These are phyloP conservation scores for Euschistus heros DNA, from an alignment of 1,140 invertebrate species.

Conservation along the genomic window DNA sequence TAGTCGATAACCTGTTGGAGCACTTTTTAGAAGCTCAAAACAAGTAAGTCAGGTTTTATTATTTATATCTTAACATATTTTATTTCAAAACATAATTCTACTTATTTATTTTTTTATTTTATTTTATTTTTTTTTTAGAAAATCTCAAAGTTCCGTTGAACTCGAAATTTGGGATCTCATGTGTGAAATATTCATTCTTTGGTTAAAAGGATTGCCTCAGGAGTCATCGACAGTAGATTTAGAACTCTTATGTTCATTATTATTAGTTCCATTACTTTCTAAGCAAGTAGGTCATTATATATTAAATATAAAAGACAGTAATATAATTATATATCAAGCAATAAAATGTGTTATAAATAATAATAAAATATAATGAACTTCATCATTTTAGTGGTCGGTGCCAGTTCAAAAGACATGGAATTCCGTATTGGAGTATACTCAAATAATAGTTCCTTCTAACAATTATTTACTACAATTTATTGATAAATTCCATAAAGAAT, in stretches of 20 bases:
- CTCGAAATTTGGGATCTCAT: conserved; percentile 1
- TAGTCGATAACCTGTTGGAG: background rate
- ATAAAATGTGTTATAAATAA: background rate
- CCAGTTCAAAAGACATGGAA: conserved; percentile 7
- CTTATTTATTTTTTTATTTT: background rate
- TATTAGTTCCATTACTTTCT: background rate
- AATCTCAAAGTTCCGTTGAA: conserved; percentile 2
- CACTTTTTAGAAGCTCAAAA: background rate
- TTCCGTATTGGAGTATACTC: background rate
- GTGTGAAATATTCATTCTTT: background rate
- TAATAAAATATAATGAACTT: background rate
- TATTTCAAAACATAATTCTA: background rate
- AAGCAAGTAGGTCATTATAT: background rate
- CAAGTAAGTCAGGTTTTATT: background rate
- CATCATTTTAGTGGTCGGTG: conserved; percentile 8
- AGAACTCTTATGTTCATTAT: background rate
- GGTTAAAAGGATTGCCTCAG: background rate
- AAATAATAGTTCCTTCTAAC: background rate
- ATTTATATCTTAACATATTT: background rate
- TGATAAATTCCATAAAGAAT: background rate
- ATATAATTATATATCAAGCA: background rate
- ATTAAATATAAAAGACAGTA: background rate
- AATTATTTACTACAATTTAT: background rate
- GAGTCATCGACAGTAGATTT: background rate
- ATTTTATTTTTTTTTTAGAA: background rate